phyloP scores from a whole-genome alignment of 2,113 vertebrate genomes.

The Clinocottus analis region DNA sequence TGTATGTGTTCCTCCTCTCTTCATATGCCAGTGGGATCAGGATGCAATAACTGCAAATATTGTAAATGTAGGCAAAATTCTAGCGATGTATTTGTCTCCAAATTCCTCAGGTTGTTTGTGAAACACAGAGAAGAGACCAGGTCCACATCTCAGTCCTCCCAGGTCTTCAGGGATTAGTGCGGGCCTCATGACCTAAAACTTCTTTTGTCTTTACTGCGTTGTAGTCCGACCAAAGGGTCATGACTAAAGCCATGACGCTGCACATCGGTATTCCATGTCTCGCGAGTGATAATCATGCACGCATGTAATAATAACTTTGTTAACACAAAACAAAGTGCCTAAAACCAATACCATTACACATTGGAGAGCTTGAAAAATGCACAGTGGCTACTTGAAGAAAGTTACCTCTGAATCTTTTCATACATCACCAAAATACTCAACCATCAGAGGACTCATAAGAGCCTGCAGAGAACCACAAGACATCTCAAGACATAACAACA shows the following conservation, averaged over 20 bases:
- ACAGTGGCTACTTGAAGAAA: background rate
- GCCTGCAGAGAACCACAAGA: background rate
- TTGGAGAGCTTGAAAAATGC: background rate
- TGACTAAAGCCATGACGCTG: background rate
- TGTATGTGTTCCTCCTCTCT: background rate
- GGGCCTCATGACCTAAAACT: constrained; percentile 22
- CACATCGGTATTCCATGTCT: background rate
- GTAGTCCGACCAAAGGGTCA: background rate
- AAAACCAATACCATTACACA: background rate
- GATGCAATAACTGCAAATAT: background rate
- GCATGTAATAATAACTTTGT: constrained; percentile 1
- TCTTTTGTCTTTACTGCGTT: constrained; percentile 20
- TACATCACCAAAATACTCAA: background rate
- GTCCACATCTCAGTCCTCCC: background rate
- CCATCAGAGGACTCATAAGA: background rate
- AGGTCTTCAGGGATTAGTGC: constrained; percentile 10
- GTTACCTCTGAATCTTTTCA: background rate
- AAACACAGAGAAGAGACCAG: constrained; percentile 22
- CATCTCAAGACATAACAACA: background rate
- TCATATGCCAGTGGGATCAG: background rate
- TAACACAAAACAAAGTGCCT: background rate
- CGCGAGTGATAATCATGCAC: background rate
- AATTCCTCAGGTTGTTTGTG: constrained; percentile 26
- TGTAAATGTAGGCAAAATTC: constrained; percentile 12
- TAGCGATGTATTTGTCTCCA: background rate